Base-by-base conservation (phyloP, 2,113 vertebrate species). In the Dascyllus trimaculatus region DNA sequence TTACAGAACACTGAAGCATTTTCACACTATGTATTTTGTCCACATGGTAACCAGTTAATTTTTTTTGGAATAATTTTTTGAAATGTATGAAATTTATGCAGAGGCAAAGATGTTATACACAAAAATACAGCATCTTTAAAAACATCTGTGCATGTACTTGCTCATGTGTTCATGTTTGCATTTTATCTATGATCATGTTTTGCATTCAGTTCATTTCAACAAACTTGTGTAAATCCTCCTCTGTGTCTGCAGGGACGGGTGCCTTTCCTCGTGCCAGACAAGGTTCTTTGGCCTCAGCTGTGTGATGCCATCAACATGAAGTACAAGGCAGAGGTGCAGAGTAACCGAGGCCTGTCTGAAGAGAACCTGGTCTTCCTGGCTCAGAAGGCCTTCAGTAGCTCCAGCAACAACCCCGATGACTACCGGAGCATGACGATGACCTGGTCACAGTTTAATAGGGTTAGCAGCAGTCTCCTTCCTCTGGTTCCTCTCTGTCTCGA, bases 391-490 rank as follows among this genome's bases (percentile, higher is more conserved):
- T 99, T 99, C 93, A 97, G 96, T 92, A 97, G 93, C 94, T 95
- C 93, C 89, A 96, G 95, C 91, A 86, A 88, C 90, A 97, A 96
- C 92, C 83, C 96, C 0, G 97, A 99, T 8, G 98, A 98, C 59
- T 99, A 97, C 92, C 96, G 89, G 78, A 94, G 86, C 94, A 97
- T 97, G 95, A 95, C 96, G 0, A 98, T 99, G 91, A 98, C 97
- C 89, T 99, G 98, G 98, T 97, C 98, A 62, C 98, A 99, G 93
- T 99, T 96, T 84, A 99, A 96, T 92, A 94, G 98, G 95, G 98
- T 99, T 84, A 93, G 95, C 0, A 0, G 2, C 38, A 0, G 32
- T 9, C 29, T 24, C 53, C 13, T 25, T 66, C 26, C 46, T 70
- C 5, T 2, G 52, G 29, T 21, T 29, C 11, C 32, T 53, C n/a